phyloP scores from a whole-genome alignment of 2,888 invertebrate species.

The Cataglyphis albicans region DNA sequence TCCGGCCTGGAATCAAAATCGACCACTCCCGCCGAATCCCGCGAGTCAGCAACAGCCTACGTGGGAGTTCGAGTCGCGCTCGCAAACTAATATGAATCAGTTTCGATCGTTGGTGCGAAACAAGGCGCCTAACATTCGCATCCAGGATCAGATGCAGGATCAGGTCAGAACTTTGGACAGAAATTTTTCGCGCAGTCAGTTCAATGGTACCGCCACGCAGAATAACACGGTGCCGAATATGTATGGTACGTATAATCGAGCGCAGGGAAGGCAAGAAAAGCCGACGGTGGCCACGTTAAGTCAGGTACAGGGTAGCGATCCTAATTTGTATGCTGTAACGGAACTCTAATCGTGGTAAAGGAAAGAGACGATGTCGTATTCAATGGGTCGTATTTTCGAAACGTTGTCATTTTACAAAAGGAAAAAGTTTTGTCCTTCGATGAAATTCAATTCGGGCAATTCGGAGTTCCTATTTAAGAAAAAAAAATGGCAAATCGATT shows the following conservation, averaged over 20 bases:
- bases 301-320: constrained; percentile 85
- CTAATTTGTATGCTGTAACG: constrained; percentile 91
- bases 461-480: constrained; percentile 34
- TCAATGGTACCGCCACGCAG: constrained; percentile 78
- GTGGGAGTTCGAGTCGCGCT: constrained; percentile 84
- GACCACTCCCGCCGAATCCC: constrained; percentile 81
- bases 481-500: constrained; percentile 31
- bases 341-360: constrained; percentile 84
- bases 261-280: constrained; percentile 83
- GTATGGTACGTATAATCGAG: constrained; percentile 85
- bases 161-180: constrained; percentile 84
- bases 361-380: not conserved
- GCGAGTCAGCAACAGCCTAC: constrained; percentile 70
- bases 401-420: not conserved
- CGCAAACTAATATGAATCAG: constrained; percentile 86
- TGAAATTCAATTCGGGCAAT: constrained; percentile 31
- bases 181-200: constrained; percentile 83
- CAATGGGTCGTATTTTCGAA: constrained; percentile 1
- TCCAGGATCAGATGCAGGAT: constrained; percentile 84
- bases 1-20: constrained; percentile 84
- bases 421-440: constrained; percentile 7
- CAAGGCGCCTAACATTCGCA: constrained; percentile 83
- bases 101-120: constrained; percentile 87
- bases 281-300: constrained; percentile 82
- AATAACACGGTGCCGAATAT: constrained; percentile 84